phyloP scores from a whole-genome alignment of 2,113 vertebrate species.

The Pelecanus crispus region DNA sequence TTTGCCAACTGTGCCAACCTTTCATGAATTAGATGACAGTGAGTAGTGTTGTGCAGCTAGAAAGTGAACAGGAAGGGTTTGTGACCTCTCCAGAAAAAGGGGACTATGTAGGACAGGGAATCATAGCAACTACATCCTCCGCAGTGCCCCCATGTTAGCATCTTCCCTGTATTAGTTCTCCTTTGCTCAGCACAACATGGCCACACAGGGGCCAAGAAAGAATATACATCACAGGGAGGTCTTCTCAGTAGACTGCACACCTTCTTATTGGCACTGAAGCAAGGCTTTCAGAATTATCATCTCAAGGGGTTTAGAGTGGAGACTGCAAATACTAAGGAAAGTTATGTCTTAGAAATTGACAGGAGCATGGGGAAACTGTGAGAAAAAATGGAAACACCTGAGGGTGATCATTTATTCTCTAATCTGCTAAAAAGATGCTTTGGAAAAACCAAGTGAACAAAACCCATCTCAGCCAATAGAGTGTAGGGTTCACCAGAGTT shows the following conservation, averaged over 20 bases:
- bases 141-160: background rate
- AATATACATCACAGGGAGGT: background rate
- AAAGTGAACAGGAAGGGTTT: background rate
- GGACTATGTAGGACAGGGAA: background rate
- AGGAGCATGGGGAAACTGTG: background rate
- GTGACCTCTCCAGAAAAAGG: background rate
- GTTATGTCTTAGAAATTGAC: background rate
- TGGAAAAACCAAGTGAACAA: background rate
- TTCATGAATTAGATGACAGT: background rate
- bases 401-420: background rate
- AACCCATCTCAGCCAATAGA: background rate
- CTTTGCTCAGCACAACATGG: background rate
- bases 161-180: background rate
- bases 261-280: background rate
- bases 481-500: background rate
- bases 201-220: background rate
- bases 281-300: background rate
- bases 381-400: background rate
- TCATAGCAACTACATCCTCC: background rate
- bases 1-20: background rate
- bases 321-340: background rate
- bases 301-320: background rate
- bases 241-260: background rate
- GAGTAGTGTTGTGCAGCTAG: background rate
- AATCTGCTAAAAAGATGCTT: background rate